Percentiles rank a stretch among this genome's conserved stretches.
These are phyloP conservation scores for Pristionchus arcanus DNA, from an alignment of 2,888 invertebrate species.

Conservation along the genomic window DNA sequence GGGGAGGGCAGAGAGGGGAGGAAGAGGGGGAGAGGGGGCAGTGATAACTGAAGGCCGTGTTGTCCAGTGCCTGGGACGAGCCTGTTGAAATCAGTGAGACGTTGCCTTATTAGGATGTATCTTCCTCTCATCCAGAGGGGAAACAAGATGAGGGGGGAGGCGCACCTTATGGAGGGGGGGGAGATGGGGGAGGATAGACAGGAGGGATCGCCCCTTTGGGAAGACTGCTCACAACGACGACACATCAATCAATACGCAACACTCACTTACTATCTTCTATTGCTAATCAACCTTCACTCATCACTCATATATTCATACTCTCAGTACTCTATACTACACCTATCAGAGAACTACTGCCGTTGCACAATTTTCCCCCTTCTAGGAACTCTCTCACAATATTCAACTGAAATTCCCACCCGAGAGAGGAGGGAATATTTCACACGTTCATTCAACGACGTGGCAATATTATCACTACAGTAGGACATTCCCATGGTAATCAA, in stretches of 20 bases:
- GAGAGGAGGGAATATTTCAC: not conserved
- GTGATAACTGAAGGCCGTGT: slow-evolving; percentile 26
- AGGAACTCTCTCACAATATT: slow-evolving; percentile 8
- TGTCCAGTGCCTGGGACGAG: not conserved
- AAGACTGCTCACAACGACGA: no score
- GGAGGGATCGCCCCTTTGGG: no score
- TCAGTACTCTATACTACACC: no score
- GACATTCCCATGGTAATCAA: not conserved
- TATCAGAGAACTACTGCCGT: no score
- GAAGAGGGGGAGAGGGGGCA: not conserved
- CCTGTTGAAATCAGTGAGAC: slow-evolving; percentile 24
- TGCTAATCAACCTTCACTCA: not conserved
- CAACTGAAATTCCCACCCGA: not conserved
- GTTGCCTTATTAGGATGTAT: slow-evolving; percentile 26
- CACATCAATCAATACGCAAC: not conserved
- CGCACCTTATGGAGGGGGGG: not conserved
- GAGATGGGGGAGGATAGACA: not conserved
- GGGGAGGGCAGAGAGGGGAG: not conserved
- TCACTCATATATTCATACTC: not conserved
- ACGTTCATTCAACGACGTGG: not conserved
- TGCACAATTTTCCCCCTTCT: not conserved
- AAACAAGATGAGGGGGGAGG: not conserved
- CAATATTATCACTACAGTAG: slow-evolving; percentile 15
- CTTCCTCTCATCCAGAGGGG: not conserved
- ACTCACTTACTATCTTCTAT: slow-evolving; percentile 1